Base-by-base conservation (phyloP, 2,888 invertebrate species). In the Pilophorus perplexus region DNA sequence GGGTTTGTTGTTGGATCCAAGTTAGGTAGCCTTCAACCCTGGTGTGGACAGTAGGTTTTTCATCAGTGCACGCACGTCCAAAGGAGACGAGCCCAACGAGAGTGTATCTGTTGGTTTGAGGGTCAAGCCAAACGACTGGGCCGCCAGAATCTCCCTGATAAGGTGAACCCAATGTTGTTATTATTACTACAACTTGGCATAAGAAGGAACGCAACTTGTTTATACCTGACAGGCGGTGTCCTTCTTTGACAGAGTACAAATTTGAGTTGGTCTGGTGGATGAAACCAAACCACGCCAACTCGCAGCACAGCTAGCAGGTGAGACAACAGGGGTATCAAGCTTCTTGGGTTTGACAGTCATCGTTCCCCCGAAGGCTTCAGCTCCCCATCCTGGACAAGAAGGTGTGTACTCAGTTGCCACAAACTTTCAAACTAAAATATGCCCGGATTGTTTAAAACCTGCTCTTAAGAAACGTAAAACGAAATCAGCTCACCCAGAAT, bases 351-450 rank as follows among this genome's bases (percentile, higher is more conserved):
- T 22, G 1, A 23, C 1, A 3, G 46, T 46, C 62, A 62, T 62
- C 6, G 44, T n/a, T 22, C 62, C 62, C n/a, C 22, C 8, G 33
- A 27, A 46, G 16, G 8, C 48, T 28, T 62, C 28, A 10, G 62
- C 62, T 48, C 62, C 62, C 62, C 62, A 62, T 16, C 54, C 54
- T 48, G 20, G n/a, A n/a, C n/a, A n/a, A n/a, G n/a, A n/a, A n/a
- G n/a, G n/a, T n/a, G n/a, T n/a, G n/a, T n/a, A n/a, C n/a, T n/a
- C n/a, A n/a, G n/a, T n/a, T n/a, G n/a, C n/a, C n/a, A n/a, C n/a
- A n/a, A n/a, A n/a, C n/a, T n/a, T n/a, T n/a, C n/a, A n/a, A n/a
- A n/a, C n/a, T n/a, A n/a, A n/a, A n/a, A n/a, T n/a, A n/a, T n/a
- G n/a, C n/a, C n/a, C n/a, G n/a, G n/a, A n/a, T n/a, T n/a, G n/a